Base-by-base conservation (phyloP, 2,113 vertebrate species). In the Hippocampus abdominalis region DNA sequence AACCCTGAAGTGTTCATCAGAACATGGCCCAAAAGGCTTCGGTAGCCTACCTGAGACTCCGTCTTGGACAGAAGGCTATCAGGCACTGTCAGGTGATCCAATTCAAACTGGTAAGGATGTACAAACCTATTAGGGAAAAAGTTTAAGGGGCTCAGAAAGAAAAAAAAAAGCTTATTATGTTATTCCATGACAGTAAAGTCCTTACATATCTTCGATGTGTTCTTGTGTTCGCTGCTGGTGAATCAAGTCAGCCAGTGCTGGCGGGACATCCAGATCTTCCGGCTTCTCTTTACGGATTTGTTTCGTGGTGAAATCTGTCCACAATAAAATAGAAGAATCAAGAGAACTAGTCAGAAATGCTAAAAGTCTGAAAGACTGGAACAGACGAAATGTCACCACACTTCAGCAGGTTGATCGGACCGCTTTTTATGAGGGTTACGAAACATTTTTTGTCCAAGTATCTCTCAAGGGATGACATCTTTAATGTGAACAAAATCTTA, bases 91-190 rank as follows among this genome's bases (percentile, higher is more conserved):
- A 97, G 93, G 86, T 92, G 95, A 44, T 98, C 94, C 56, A 99
- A 74, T 64, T 99, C 97, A 82, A 95, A 94, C 10, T 95, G 95
- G 74, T 98, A 99, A 6, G 97, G 97, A 64, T 99, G 97, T 64
- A 94, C 93, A 91, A 96, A 96, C 95, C 97, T 99, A 56, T 0
- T 3, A 77, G 13, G 27, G 46, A 68, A 39, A 7, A 49, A 70
- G 71, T 70, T 8, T 57, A 3, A 29, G 49, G 1, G 5, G 25
- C 29, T 32, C 8, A 57, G 27, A 51, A 25, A 2, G 23, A 70
- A 44, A 57, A 2, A 25, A 70, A 44, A 57, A 4, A 48, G 0
- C 8, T n/a, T n/a, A n/a, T n/a, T n/a, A 25, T 21, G 18, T 25
- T 16, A 64, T 32, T 12, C 2, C 10, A 62, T 1, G 64, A 27